Conservation (phyloP, 2,113 vertebrate genomes). For the Parotia lawesii region DNA sequence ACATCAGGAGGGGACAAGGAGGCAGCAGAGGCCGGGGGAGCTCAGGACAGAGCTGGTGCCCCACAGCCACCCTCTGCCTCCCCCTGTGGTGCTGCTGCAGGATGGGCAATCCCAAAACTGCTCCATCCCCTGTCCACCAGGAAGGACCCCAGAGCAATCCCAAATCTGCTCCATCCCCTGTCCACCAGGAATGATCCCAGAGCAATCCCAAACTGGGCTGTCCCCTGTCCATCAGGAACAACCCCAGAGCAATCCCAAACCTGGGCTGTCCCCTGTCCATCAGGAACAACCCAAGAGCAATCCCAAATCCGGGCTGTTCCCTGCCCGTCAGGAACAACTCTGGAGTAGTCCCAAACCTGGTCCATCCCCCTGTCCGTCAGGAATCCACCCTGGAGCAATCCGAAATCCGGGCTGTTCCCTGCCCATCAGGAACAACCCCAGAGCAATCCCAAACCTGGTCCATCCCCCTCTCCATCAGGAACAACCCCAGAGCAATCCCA, state of each 20-base stretch:
- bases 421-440: too few relatives aligned
- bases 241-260: background rate
- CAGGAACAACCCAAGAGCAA: background rate
- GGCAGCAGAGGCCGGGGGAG: background rate
- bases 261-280: background rate
- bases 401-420: background rate
- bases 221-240: background rate
- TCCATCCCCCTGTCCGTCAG: too few relatives aligned
- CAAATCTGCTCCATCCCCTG: rapidly evolving
- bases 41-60: background rate
- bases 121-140: background rate
- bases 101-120: background rate
- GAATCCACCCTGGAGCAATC: background rate
- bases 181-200: rapidly evolving
- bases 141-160: background rate
- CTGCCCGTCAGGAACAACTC: background rate
- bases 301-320: rapidly evolving
- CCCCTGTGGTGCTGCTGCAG: background rate
- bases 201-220: background rate
- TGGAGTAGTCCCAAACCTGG: background rate
- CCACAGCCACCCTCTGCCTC: background rate
- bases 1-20: background rate
- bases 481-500: background rate
- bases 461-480: background rate
- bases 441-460: background rate